These are phyloP conservation scores for Drosophila repletoides DNA, from an alignment of 1,140 invertebrate genomes.

Conservation along the genomic window DNA sequence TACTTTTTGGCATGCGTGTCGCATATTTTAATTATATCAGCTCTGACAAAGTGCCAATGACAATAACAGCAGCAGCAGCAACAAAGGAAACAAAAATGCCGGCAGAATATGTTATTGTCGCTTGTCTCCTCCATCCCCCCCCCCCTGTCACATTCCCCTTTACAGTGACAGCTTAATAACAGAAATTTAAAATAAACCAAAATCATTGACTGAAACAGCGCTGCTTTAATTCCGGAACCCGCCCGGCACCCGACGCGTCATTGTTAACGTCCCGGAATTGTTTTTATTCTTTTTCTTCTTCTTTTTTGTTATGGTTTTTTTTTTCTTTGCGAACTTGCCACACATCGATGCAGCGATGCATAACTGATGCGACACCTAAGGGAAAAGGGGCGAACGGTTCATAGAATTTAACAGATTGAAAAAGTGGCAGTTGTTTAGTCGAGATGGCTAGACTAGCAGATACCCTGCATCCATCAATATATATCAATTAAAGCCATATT, in stretches of 20 bases:
- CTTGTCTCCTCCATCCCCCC: conserved; percentile 4
- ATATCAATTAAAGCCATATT: too few relatives aligned
- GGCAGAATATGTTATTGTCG: conserved; percentile 41
- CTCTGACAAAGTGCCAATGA: conserved; percentile 36
- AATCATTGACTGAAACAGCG: background rate
- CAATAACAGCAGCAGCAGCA: conserved; percentile 10
- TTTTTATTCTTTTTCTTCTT: conserved; percentile 7
- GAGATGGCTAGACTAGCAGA: too few relatives aligned
- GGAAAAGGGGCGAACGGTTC: conserved; percentile 25
- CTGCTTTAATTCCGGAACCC: conserved; percentile 43
- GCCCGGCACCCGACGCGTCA: too few relatives aligned
- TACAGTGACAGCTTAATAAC: conserved; percentile 60
- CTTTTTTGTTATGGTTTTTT: conserved; percentile 1
- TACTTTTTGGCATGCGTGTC: conserved; percentile 5
- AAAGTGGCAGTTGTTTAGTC: too few relatives aligned
- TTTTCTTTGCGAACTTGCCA: conserved; percentile 13
- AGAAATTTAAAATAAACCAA: conserved; percentile 19
- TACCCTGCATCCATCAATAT: too few relatives aligned
- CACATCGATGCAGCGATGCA: conserved; percentile 55
- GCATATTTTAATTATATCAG: conserved; percentile 53
- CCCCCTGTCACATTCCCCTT: too few relatives aligned
- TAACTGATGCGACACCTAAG: conserved; percentile 46
- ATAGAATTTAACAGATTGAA: conserved; percentile 58
- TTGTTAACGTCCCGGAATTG: too few relatives aligned
- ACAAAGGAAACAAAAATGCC: background rate